Base-by-base conservation (phyloP, 2,888 invertebrate genomes). In the Epirrita christyi region DNA sequence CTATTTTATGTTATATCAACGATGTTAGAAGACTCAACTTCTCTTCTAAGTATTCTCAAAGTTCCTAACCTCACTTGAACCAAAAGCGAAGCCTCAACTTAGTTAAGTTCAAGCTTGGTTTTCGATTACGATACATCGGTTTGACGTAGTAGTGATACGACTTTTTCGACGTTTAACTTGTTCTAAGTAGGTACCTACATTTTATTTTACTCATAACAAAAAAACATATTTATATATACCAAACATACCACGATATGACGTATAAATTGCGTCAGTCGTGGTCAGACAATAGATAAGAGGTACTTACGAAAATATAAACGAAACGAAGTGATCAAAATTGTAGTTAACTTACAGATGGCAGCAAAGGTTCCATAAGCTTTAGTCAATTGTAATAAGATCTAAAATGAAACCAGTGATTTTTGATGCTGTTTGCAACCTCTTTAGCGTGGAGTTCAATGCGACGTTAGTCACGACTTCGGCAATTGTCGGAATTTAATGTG, bases 401-500 rank as follows among this genome's bases (percentile, higher is more conserved):
- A 52, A 41, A 43, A 44, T 51, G 15, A 37, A 41, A 13, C 7
- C 28, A 36, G n/a, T 36, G 7, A 44, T 9, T 48, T 44, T 36
- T 40, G 46, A 14, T 54, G 45, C 6, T 29, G 45, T 53, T 48
- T 53, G 60, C 34, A 60, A 52, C 47, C 51, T 41, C 46, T 50
- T 50, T 52, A 54, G 43, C 63, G 61, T 62, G 47, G 63, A 59
- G 58, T 62, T 68, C 63, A 61, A 66, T 64, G 59, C 43, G 55
- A 53, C 51, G 49, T 71, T 68, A 70, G 73, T 81, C 79, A 80
- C 79, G 76, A 76, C 59, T 75, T 67, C 51, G 69, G 64, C 65
- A 72, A 74, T 77, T 67, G 59, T 47, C 59, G 67, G 62, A 71
- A 69, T 68, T 73, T 64, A 62, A 57, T 63, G 49, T 62, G 49